These are phyloP conservation scores for Dinomys branickii DNA, from an alignment of 2,113 vertebrate species.

Conservation along the genomic window DNA sequence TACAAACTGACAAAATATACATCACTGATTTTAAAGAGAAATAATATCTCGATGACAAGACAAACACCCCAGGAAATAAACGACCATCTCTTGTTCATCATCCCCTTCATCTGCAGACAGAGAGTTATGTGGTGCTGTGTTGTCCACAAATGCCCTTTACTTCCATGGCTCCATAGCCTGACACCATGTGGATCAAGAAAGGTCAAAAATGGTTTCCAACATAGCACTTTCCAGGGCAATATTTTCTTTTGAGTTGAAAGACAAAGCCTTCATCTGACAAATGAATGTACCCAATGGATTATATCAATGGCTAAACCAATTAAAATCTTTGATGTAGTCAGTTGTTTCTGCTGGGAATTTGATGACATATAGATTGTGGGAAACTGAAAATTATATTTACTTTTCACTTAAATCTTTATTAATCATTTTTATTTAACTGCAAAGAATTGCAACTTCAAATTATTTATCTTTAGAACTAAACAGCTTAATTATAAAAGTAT, in stretches of 20 bases:
- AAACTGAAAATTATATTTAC: conserved; percentile 79
- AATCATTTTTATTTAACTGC: conserved; percentile 81
- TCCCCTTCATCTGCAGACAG: not conserved
- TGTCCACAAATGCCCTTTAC: not conserved
- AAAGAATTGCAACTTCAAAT: conserved; percentile 80
- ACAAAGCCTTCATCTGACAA: conserved; percentile 82
- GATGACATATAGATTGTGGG: conserved; percentile 76
- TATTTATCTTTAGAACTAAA: conserved; percentile 80
- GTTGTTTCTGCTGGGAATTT: conserved; percentile 82
- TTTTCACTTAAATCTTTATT: conserved; percentile 82
- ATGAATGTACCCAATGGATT: conserved; percentile 80
- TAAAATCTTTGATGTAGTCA: conserved; percentile 81
- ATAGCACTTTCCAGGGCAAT: conserved; percentile 40
- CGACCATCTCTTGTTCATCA: not conserved
- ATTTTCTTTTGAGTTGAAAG: conserved; percentile 68
- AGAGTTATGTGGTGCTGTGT: not conserved
- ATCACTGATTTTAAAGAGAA: not conserved
- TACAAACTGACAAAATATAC: not conserved
- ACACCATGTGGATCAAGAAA: conserved; percentile 51
- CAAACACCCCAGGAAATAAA: not conserved
- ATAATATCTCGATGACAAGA: not conserved
- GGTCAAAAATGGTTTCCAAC: conserved; percentile 18
- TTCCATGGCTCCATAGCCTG: conserved; percentile 38
- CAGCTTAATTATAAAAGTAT: conserved; percentile 16
- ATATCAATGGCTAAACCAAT: conserved; percentile 84